Conservation (phyloP, 2,113 vertebrate genomes). For the Platichthys stellatus region DNA sequence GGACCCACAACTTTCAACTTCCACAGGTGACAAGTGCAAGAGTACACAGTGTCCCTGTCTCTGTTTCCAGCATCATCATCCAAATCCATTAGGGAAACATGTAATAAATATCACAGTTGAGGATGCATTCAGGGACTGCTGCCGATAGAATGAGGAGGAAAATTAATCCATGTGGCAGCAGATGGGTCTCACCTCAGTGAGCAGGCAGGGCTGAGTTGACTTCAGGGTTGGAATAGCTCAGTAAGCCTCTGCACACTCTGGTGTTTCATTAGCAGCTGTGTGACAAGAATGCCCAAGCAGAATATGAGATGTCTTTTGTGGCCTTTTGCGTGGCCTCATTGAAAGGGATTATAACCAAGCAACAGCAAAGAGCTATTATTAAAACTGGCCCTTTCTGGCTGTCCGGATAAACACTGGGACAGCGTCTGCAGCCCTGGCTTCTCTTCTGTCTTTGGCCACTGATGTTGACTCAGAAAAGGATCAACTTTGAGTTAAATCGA, state of each 20-base stretch:
- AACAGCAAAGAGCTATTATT: constrained; percentile 28
- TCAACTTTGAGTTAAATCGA: not conserved
- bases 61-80: not conserved
- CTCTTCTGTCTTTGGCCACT: not conserved
- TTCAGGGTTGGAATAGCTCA: constrained; percentile 19
- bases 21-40: not conserved
- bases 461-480: not conserved
- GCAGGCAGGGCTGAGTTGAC: constrained; percentile 13
- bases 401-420: not conserved
- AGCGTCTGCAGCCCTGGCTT: not conserved
- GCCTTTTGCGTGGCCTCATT: not conserved
- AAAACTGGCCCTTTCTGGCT: not conserved
- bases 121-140: not conserved
- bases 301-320: constrained; percentile 24
- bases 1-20: not conserved
- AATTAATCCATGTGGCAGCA: constrained; percentile 10
- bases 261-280: constrained; percentile 63
- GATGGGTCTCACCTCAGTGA: constrained; percentile 29
- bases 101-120: constrained; percentile 9
- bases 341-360: constrained; percentile 40
- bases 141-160: not conserved
- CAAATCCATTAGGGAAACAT: not conserved
- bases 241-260: constrained; percentile 19
- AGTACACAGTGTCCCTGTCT: not conserved
- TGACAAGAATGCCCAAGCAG: constrained; percentile 51